A percentile compares a stretch with the other conserved stretches of the same genome.
phyloP scores from a whole-genome alignment of 2,888 invertebrate genomes.

The Lasioglossum vierecki region DNA sequence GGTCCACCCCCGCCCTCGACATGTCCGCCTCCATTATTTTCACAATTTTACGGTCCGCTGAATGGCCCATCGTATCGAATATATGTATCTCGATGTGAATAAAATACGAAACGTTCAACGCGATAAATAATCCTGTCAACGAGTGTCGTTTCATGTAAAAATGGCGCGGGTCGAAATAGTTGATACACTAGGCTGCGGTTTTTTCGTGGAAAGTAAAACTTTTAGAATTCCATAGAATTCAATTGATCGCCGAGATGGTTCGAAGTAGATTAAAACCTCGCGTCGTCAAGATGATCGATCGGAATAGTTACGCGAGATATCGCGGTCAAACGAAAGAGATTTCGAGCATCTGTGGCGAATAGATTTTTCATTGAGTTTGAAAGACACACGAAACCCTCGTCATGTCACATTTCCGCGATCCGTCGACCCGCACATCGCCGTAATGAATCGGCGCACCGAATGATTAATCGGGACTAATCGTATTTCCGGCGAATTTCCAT shows the following conservation, averaged over 20 bases:
- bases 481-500: constrained; percentile 66
- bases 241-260: background rate
- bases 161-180: no score
- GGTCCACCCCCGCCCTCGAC: background rate
- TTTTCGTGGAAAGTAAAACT: no score
- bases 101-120: background rate
- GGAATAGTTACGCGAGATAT: background rate
- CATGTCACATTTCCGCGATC: background rate
- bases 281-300: background rate
- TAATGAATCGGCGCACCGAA: constrained; percentile 41
- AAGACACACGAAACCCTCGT: background rate
- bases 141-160: no score
- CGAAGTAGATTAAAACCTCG: background rate
- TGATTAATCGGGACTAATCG: constrained; percentile 62
- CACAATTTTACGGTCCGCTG: background rate
- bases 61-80: background rate
- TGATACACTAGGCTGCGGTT: no score
- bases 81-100: background rate
- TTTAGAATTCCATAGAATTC: background rate
- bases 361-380: background rate
- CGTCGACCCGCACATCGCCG: constrained; percentile 28
- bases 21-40: background rate
- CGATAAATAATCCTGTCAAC: background rate
- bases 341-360: background rate
- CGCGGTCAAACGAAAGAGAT: background rate